Evolutionary conservation across 2,797 vertebrate genomes (phyloP).

Genomic region (Potorous gilbertii): DNA sequence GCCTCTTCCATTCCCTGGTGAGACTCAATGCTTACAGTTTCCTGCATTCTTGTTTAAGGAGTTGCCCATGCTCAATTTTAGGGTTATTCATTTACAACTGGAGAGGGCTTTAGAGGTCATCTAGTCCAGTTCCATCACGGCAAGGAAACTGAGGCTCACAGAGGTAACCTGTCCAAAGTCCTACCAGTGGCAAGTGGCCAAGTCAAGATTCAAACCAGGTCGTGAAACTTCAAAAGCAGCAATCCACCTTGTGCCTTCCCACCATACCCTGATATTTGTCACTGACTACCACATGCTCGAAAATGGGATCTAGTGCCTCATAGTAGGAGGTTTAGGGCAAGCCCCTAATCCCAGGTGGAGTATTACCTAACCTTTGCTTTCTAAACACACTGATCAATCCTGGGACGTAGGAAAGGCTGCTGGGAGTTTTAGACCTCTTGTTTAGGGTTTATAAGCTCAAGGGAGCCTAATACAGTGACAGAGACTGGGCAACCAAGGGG

Average conservation of each 20-base stretch:
- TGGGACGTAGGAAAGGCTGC: not conserved
- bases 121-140: conserved; percentile 35
- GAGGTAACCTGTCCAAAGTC: conserved; percentile 35
- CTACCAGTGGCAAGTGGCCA: conserved; percentile 1
- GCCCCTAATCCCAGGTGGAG: not conserved
- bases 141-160: conserved; percentile 43
- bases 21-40: not conserved
- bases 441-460: not conserved
- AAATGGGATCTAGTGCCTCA: not conserved
- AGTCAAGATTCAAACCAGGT: conserved; percentile 22
- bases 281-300: not conserved
- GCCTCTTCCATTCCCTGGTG: not conserved
- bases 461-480: not conserved
- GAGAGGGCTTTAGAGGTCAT: conserved; percentile 4
- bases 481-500: not conserved
- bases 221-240: conserved; percentile 8
- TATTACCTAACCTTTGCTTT: not conserved
- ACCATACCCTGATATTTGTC: not conserved
- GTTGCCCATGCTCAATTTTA: conserved; percentile 6
- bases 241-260: not conserved
- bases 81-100: conserved; percentile 21
- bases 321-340: not conserved
- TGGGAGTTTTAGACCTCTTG: not conserved
- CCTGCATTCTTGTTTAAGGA: not conserved
- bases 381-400: not conserved